Conservation (phyloP, 2,888 invertebrate genomes). For the Pedicia rivosa region DNA sequence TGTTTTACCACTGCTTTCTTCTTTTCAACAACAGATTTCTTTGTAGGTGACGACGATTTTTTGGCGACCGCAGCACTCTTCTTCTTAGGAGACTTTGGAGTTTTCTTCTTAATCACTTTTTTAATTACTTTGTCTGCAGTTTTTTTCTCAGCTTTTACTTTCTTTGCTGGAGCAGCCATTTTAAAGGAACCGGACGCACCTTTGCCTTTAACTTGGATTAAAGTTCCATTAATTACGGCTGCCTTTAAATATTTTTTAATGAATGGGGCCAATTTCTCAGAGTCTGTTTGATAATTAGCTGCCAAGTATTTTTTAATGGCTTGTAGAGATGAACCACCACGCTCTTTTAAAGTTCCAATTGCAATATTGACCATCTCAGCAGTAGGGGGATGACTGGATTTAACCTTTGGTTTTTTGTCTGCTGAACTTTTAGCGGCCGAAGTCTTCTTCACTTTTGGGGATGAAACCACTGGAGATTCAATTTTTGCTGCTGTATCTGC, state of each 20-base stretch:
- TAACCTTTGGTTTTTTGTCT: slow-evolving; percentile 24
- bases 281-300: slow-evolving; percentile 40
- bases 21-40: no score
- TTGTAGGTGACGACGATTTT: no score
- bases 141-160: no score
- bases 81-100: no score
- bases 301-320: slow-evolving; percentile 42
- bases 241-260: slow-evolving; percentile 42
- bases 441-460: slow-evolving; percentile 14
- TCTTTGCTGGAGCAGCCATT: slow-evolving; percentile 10
- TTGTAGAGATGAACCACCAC: slow-evolving; percentile 39
- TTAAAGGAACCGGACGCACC: slow-evolving; percentile 13
- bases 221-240: slow-evolving; percentile 35
- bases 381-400: slow-evolving; percentile 33
- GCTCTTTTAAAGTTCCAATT: slow-evolving; percentile 35
- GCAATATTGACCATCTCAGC: slow-evolving; percentile 41
- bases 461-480: slow-evolving; percentile 19
- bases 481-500: slow-evolving; percentile 1
- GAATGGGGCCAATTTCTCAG: slow-evolving; percentile 38
- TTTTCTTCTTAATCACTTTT: no score
- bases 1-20: no score
- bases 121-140: no score
- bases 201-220: slow-evolving; percentile 18
- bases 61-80: no score
- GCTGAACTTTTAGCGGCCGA: slow-evolving; percentile 13